These are phyloP conservation scores for Euphonia xanthogaster DNA, from an alignment of 2,797 vertebrate genomes.

Conservation along the genomic window DNA sequence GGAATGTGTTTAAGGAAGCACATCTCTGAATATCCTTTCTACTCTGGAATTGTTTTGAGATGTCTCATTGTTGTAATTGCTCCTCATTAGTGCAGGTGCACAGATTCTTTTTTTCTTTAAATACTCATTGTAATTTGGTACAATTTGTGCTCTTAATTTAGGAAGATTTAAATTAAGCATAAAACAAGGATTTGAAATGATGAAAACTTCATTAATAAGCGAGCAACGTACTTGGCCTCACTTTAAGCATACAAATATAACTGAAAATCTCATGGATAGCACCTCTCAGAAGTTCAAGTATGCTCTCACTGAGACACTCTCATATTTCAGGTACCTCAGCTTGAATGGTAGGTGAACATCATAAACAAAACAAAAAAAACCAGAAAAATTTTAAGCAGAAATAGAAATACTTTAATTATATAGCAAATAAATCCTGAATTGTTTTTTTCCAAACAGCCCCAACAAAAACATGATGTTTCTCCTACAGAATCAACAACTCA, in stretches of 20 bases:
- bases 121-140: constrained; percentile 30
- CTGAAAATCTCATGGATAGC: background rate
- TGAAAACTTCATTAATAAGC: constrained; percentile 22
- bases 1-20: constrained; percentile 12
- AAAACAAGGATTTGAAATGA: background rate
- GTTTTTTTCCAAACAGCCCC: background rate
- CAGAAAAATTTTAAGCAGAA: background rate
- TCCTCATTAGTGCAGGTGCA: constrained; percentile 54
- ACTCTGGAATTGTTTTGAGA: constrained; percentile 51
- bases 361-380: background rate
- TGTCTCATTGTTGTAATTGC: constrained; percentile 53
- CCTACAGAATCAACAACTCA: constrained; percentile 74
- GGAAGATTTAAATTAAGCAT: constrained; percentile 50
- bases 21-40: constrained; percentile 27
- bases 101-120: constrained; percentile 35
- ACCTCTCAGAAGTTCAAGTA: constrained; percentile 34
- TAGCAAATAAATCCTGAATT: background rate
- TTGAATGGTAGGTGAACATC: background rate
- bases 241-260: background rate
- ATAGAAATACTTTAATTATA: background rate
- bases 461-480: constrained; percentile 70
- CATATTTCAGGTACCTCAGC: background rate
- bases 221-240: background rate
- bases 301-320: background rate
- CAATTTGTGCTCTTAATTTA: constrained; percentile 42